Percentiles rank a stretch among this genome's conserved stretches.
Evolutionary conservation across 1,140 invertebrate species (phyloP).

Genomic region (Odontomachus brunneus): DNA sequence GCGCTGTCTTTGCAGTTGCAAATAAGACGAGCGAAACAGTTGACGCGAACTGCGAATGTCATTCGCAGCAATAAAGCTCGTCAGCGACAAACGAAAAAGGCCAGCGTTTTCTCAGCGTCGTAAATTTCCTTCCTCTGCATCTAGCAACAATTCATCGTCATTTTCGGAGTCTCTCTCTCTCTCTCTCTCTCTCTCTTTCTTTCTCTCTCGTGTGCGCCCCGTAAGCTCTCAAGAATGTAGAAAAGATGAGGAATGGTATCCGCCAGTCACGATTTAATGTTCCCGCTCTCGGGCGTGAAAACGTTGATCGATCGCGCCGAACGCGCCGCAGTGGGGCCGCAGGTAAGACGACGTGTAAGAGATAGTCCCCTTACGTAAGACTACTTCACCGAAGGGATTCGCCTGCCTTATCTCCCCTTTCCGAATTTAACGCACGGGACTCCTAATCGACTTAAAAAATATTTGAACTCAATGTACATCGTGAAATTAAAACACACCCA

Average conservation of each 20-base stretch:
- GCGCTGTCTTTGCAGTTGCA: constrained; percentile 36
- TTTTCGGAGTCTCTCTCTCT: constrained; percentile 47
- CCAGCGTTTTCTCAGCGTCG: constrained; percentile 44
- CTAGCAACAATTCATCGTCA: constrained; percentile 60
- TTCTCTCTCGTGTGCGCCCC: not conserved
- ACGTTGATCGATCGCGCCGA: constrained; percentile 58
- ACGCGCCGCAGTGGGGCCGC: constrained; percentile 9
- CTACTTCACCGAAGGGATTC: constrained; percentile 24
- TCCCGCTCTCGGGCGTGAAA: constrained; percentile 49
- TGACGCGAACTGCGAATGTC: not conserved
- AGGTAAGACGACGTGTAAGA: constrained; percentile 29
- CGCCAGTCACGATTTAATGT: constrained; percentile 60
- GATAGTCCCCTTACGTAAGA: constrained; percentile 34
- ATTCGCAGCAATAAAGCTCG: constrained; percentile 46
- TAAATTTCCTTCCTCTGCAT: constrained; percentile 58
- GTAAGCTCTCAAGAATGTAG: constrained; percentile 55
- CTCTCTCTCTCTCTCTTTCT: no score
- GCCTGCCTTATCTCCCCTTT: constrained; percentile 19
- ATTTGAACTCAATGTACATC: no score
- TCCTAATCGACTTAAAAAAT: no score
- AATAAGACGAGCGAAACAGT: constrained; percentile 37
- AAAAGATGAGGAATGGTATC: constrained; percentile 61
- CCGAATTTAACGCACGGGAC: not conserved
- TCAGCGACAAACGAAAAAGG: constrained; percentile 47
- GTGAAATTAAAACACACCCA: no score